Percentiles rank a stretch among this genome's conserved stretches.
Evolutionary conservation across 2,888 invertebrate species (phyloP).

Genomic region (Hydriomena furcata): DNA sequence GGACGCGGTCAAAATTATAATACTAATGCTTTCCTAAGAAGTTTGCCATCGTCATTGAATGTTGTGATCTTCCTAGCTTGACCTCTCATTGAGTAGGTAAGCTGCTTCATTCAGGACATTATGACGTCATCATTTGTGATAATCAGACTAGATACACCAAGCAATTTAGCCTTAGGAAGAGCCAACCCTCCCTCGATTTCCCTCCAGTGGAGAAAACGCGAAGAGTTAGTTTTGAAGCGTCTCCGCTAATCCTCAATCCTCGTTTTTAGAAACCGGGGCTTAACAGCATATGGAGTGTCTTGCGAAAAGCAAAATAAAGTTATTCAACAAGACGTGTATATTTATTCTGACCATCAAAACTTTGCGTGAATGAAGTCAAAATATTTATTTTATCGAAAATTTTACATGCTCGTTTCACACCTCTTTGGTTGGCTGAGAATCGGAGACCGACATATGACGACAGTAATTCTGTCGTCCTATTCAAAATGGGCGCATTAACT

Average conservation of each 20-base stretch:
- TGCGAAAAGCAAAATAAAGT: constrained; percentile 28
- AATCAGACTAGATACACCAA: no score
- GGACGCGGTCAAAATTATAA: constrained; percentile 25
- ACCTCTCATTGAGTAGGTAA: no score
- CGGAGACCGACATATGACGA: not conserved
- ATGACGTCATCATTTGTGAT: no score
- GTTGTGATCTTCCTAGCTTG: no score
- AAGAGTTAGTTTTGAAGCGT: no score
- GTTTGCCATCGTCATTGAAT: no score
- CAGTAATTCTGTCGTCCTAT: not conserved
- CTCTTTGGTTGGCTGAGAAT: not conserved
- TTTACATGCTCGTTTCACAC: constrained; percentile 44
- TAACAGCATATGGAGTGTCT: not conserved
- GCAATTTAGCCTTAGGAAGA: no score
- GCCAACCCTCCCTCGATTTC: no score
- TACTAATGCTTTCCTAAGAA: not conserved
- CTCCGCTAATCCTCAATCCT: no score
- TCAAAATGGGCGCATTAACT: not conserved
- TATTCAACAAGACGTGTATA: constrained; percentile 22
- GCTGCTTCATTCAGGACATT: no score
- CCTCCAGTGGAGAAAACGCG: no score
- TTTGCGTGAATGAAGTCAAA: constrained; percentile 50
- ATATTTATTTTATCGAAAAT: constrained; percentile 59
- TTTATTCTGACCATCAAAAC: constrained; percentile 42
- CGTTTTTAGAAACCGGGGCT: not conserved